Evolutionary conservation across 2,888 invertebrate species (phyloP).

Genomic region (Conus canariensis): DNA sequence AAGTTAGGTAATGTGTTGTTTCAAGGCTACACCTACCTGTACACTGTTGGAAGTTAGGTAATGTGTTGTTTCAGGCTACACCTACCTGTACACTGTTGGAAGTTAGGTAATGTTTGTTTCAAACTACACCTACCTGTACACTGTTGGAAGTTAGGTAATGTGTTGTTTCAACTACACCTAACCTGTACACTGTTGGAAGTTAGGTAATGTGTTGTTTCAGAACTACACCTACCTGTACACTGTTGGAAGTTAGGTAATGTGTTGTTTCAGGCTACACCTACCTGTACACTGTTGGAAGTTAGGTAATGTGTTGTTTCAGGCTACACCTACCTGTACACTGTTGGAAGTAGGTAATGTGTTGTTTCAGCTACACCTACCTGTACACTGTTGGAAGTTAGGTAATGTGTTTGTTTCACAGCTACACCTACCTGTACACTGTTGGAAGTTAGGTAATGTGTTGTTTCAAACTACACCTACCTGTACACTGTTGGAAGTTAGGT

Average conservation of each 20-base stretch:
- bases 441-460: not conserved
- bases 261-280: conserved; percentile 89
- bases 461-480: conserved; percentile 91
- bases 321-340: conserved; percentile 94
- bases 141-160: conserved; percentile 76
- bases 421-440: conserved; percentile 95
- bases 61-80: conserved; percentile 84
- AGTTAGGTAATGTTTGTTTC: not conserved
- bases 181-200: conserved; percentile 85
- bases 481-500: conserved; percentile 81
- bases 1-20: not conserved
- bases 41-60: conserved; percentile 79
- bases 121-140: conserved; percentile 97
- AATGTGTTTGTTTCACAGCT: conserved; percentile 81
- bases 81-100: conserved; percentile 91
- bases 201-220: conserved; percentile 51
- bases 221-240: conserved; percentile 98
- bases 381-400: conserved; percentile 83
- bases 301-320: conserved; percentile 76
- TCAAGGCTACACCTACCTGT: conserved; percentile 94
- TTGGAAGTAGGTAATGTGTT: not conserved
- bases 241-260: no score
- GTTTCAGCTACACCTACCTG: conserved; percentile 91
- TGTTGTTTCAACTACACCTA: conserved; percentile 87
- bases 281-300: conserved; percentile 86